Conservation (phyloP, 2,113 vertebrate species). For the Gnathochromis pfefferi region DNA sequence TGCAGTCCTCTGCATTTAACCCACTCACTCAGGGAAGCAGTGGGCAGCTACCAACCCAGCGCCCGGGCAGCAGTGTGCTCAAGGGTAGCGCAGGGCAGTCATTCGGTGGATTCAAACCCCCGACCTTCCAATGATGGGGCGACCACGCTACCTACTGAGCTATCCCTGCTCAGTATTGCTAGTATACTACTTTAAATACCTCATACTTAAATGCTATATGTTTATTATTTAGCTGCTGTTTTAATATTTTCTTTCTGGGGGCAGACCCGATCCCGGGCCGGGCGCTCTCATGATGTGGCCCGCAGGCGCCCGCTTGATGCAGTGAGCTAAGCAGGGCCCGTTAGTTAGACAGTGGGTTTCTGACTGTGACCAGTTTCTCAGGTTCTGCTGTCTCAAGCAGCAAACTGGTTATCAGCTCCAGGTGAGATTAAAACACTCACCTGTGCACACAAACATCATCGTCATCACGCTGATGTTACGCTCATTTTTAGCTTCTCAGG, state of each 20-base stretch:
- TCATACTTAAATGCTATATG: not conserved
- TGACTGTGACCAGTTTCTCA: not conserved
- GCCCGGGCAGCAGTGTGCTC: not conserved
- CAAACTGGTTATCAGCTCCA: not conserved
- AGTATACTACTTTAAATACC: rapidly evolving
- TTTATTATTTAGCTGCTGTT: not conserved
- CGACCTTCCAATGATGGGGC: not conserved
- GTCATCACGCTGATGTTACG: not conserved
- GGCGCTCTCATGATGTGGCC: not conserved
- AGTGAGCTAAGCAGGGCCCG: not conserved
- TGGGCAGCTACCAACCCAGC: not conserved
- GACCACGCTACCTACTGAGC: not conserved
- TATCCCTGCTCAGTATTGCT: not conserved
- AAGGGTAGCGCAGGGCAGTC: not conserved
- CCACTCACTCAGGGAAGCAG: not conserved
- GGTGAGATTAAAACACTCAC: not conserved
- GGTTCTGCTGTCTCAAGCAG: not conserved
- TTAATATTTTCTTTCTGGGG: not conserved
- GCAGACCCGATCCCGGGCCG: rapidly evolving
- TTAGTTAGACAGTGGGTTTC: not conserved
- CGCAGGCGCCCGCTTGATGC: not conserved
- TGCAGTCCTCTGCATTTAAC: not conserved
- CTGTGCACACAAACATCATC: not conserved
- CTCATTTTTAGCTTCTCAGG: not conserved
- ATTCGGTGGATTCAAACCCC: not conserved